These are phyloP conservation scores for Agriopis marginaria DNA, from an alignment of 2,888 invertebrate genomes.

Conservation along the genomic window DNA sequence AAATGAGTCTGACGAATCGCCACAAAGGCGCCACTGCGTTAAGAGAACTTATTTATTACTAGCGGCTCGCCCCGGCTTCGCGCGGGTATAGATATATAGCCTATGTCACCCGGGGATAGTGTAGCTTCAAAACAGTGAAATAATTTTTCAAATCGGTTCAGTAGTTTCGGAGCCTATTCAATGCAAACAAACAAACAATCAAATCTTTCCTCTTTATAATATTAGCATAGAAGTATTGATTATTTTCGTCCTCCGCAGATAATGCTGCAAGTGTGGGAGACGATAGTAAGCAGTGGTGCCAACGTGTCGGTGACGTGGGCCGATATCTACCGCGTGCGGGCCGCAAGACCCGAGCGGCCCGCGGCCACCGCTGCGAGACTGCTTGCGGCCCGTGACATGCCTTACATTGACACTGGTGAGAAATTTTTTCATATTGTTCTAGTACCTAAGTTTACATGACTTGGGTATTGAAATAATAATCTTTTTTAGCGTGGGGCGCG, in stretches of 20 bases:
- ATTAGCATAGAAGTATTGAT: no score
- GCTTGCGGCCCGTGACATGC: conserved; percentile 50
- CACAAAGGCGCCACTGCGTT: no score
- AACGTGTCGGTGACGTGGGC: conserved; percentile 86
- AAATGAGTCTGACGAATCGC: no score
- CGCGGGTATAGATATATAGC: no score
- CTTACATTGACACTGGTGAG: conserved; percentile 31
- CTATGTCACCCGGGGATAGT: no score
- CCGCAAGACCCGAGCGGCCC: conserved; percentile 60
- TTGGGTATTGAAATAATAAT: background rate
- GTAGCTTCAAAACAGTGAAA: no score
- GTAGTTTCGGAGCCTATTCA: no score
- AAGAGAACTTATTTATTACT: background rate
- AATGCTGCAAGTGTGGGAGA: conserved; percentile 91
- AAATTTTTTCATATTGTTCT: background rate
- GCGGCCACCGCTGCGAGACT: conserved; percentile 53
- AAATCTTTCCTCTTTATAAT: no score
- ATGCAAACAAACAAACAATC: no score
- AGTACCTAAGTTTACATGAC: background rate
- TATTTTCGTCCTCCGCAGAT: conserved; percentile 79
- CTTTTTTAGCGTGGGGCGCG: no score
- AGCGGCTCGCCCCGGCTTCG: no score
- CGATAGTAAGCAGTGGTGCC: conserved; percentile 83
- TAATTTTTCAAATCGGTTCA: no score
- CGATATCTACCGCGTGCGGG: conserved; percentile 89